Conservation (phyloP, 1,140 invertebrate genomes). For the Lordiphosa collinella region DNA sequence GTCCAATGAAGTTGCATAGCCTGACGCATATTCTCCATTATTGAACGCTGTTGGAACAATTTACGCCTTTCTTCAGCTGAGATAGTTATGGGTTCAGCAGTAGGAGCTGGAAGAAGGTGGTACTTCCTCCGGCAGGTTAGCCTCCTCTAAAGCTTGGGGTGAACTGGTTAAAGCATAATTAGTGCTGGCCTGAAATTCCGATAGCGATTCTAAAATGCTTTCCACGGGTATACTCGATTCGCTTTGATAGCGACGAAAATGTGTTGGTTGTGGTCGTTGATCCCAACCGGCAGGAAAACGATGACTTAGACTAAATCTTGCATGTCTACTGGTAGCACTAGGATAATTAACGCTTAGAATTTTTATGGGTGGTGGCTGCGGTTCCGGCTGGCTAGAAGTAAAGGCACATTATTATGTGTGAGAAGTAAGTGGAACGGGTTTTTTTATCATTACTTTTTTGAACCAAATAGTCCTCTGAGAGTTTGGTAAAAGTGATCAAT, state of each 20-base stretch:
- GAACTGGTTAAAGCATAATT: not conserved
- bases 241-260: not conserved
- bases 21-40: slow-evolving; percentile 23
- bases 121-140: not conserved
- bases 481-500: slow-evolving; percentile 8
- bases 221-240: not conserved
- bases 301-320: not conserved
- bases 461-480: not conserved
- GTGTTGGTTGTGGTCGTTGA: not conserved
- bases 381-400: too few species aligned
- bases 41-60: slow-evolving; percentile 15
- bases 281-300: slow-evolving; percentile 6
- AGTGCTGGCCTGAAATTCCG: not conserved
- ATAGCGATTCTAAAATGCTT: not conserved
- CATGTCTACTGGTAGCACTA: too few species aligned
- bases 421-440: too few species aligned
- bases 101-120: not conserved
- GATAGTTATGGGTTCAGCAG: not conserved
- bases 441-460: not conserved
- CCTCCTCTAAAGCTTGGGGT: not conserved
- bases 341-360: too few species aligned
- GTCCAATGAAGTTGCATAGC: not conserved
- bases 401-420: too few species aligned
- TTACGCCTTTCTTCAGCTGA: not conserved
- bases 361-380: too few species aligned